A percentile compares a stretch with the other conserved stretches of the same genome.
Evolutionary conservation across 2,113 vertebrate genomes (phyloP).

Genomic region (Asarcornis scutulata): DNA sequence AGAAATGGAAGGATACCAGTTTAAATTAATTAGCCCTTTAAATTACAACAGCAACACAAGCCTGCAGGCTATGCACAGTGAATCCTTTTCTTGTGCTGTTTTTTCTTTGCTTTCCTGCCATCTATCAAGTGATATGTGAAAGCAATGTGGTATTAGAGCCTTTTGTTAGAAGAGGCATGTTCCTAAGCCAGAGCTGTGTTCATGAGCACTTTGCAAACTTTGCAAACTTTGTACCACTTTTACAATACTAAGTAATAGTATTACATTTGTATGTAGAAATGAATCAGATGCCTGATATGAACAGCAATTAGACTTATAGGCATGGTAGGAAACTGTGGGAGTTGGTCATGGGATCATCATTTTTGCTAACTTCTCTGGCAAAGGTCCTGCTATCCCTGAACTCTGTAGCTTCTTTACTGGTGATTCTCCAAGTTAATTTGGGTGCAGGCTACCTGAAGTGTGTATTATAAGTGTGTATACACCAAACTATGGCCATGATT

Average conservation of each 20-base stretch:
- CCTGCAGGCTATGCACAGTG: background rate
- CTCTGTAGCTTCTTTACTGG: background rate
- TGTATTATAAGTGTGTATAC: background rate
- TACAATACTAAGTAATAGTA: background rate
- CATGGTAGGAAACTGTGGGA: background rate
- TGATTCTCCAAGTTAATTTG: background rate
- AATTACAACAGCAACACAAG: background rate
- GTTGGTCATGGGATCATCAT: background rate
- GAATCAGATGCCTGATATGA: background rate
- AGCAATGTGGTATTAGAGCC: background rate
- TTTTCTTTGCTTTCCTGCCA: background rate
- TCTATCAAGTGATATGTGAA: background rate
- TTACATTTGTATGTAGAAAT: background rate
- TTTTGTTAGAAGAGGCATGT: background rate
- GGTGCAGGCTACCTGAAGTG: background rate
- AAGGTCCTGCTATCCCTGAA: background rate
- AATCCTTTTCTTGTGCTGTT: background rate
- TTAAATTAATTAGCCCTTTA: conserved; percentile 44
- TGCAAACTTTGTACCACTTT: background rate
- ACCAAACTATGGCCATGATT: background rate
- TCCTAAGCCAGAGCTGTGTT: background rate
- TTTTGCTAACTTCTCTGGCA: background rate
- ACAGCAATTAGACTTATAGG: background rate
- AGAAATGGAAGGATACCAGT: background rate
- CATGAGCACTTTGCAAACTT: background rate